These are phyloP conservation scores for Drosophila flavopinicola DNA, from an alignment of 2,888 invertebrate species.

Conservation along the genomic window DNA sequence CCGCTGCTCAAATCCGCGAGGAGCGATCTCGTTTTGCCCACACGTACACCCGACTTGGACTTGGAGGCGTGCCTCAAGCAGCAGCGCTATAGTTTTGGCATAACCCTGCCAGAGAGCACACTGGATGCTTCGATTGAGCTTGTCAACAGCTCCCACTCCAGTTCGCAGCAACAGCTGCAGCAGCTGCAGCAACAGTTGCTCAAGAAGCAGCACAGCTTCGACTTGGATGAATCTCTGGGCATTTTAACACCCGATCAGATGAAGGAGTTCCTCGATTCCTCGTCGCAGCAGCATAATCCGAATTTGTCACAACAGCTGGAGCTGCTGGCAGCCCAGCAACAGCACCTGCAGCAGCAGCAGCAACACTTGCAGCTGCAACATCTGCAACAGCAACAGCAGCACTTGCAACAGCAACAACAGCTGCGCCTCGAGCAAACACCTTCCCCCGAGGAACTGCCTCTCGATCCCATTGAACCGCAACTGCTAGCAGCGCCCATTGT, in stretches of 20 bases:
- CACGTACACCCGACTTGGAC: slow-evolving; percentile 75
- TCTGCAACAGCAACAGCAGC: slow-evolving; percentile 45
- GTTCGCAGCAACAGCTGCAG: slow-evolving; percentile 72
- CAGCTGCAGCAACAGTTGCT: slow-evolving; percentile 68
- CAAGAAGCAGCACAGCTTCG: slow-evolving; percentile 91
- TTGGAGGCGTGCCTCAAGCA: slow-evolving; percentile 53
- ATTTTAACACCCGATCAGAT: slow-evolving; percentile 95
- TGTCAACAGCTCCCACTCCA: slow-evolving; percentile 82
- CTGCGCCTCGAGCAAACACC: slow-evolving; percentile 91
- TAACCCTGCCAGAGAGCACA: slow-evolving; percentile 83
- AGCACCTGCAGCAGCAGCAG: slow-evolving; percentile 75
- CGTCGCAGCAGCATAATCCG: slow-evolving; percentile 42
- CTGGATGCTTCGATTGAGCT: slow-evolving; percentile 84
- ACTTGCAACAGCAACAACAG: slow-evolving; percentile 64
- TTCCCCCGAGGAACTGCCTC: slow-evolving; percentile 92
- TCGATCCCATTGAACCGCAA: slow-evolving; percentile 88
- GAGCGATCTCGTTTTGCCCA: slow-evolving; percentile 78
- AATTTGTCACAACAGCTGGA: slow-evolving; percentile 82
- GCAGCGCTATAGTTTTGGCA: slow-evolving; percentile 82
- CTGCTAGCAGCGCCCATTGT: slow-evolving; percentile 51
- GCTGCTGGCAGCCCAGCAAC: slow-evolving; percentile 83
- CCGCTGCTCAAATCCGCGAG: slow-evolving; percentile 73
- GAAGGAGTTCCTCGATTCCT: slow-evolving; percentile 89
- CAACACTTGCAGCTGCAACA: slow-evolving; percentile 50
- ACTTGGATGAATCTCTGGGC: slow-evolving; percentile 92